Conservation (phyloP, 1,140 invertebrate genomes). For the Temnothorax longispinosus region DNA sequence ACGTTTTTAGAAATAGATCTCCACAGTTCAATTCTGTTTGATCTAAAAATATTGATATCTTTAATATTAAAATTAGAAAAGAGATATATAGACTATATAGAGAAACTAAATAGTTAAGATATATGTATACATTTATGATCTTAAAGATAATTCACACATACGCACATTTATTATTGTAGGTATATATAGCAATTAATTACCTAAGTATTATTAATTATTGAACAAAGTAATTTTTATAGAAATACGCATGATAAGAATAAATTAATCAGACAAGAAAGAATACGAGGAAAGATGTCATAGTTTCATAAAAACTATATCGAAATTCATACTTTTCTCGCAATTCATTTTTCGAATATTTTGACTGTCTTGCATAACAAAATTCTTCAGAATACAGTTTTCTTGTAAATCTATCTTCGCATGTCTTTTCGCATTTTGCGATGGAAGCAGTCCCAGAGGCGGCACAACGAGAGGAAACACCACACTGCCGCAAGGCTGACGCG, state of each 20-base stretch:
- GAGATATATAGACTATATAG: too few relatives aligned
- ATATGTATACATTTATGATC: too few relatives aligned
- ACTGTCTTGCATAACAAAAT: background rate
- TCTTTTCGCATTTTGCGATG: conserved; percentile 18
- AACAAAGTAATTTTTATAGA: background rate
- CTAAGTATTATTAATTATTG: background rate
- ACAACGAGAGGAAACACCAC: background rate
- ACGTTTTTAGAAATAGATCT: background rate
- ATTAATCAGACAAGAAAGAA: background rate
- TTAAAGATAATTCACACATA: background rate
- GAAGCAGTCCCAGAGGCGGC: background rate
- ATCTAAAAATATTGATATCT: background rate
- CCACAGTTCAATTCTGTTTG: background rate
- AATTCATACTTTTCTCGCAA: background rate
- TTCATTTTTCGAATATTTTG: background rate
- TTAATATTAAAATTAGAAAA: background rate
- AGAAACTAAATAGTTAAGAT: background rate
- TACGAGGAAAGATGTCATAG: background rate
- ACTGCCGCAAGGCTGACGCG: conserved; percentile 6
- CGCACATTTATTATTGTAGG: too few relatives aligned
- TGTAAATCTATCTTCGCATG: conserved; percentile 28
- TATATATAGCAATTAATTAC: background rate
- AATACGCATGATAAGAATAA: background rate
- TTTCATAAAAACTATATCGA: background rate
- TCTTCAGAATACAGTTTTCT: background rate